Evolutionary conservation across 2,797 vertebrate species (phyloP).

Genomic region (Phyllotis vaccarum): DNA sequence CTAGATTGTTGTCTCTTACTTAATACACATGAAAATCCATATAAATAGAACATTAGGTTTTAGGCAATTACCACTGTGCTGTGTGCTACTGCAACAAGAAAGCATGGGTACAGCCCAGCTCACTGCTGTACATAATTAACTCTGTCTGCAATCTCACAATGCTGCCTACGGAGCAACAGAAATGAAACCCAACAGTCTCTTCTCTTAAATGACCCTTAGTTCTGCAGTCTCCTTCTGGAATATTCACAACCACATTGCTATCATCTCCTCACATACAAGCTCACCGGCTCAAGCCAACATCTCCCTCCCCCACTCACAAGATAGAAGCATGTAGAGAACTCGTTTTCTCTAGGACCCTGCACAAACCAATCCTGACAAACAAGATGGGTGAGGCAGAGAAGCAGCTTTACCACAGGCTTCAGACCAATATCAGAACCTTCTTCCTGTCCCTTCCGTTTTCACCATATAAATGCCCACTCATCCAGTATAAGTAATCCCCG

Average conservation of each 20-base stretch:
- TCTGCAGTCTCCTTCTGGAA: slow-evolving; percentile 37
- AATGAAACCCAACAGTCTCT: slow-evolving; percentile 44
- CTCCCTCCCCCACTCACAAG: neutral
- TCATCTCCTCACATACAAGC: slow-evolving; percentile 39
- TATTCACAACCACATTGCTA: slow-evolving; percentile 31
- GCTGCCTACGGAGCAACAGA: slow-evolving; percentile 48
- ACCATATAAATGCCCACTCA: slow-evolving; percentile 27
- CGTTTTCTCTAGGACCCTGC: slow-evolving; percentile 77
- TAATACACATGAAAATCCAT: slow-evolving; percentile 39
- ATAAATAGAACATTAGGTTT: slow-evolving; percentile 55
- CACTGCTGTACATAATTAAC: slow-evolving; percentile 71
- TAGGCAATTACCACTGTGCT: slow-evolving; percentile 58
- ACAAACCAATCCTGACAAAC: slow-evolving; percentile 76
- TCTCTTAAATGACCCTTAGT: slow-evolving; percentile 48
- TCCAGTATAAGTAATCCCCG: neutral
- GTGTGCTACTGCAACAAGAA: slow-evolving; percentile 75
- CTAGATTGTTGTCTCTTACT: slow-evolving; percentile 49
- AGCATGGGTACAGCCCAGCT: slow-evolving; percentile 64
- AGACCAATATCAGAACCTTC: slow-evolving; percentile 50
- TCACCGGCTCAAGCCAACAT: neutral
- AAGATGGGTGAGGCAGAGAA: slow-evolving; percentile 86
- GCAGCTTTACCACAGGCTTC: slow-evolving; percentile 80
- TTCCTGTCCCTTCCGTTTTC: slow-evolving; percentile 37
- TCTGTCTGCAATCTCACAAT: slow-evolving; percentile 64
- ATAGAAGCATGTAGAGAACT: slow-evolving; percentile 29